Percentiles rank a stretch among this genome's conserved stretches.
Evolutionary conservation across 2,113 vertebrate genomes (phyloP).

Genomic region (Ctenomys sociabilis): DNA sequence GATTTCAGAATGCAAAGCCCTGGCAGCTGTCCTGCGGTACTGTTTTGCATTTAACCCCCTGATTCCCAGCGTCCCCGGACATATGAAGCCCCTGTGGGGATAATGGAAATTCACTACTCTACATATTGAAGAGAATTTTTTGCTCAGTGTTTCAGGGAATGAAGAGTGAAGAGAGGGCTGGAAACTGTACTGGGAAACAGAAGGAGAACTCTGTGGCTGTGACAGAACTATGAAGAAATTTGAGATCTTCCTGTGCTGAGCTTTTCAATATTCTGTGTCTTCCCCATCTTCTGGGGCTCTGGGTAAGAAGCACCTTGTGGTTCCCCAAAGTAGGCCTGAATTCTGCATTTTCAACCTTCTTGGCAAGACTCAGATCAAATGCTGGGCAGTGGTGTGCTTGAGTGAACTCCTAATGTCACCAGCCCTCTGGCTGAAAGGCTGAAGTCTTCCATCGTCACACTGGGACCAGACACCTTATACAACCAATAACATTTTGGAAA

Average conservation of each 20-base stretch:
- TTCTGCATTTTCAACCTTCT: background rate
- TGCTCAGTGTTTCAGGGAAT: background rate
- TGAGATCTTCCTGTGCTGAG: background rate
- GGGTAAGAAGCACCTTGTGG: background rate
- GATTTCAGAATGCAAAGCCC: conserved; percentile 74
- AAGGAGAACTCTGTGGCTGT: background rate
- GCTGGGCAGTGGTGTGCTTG: accelerated
- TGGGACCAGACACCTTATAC: background rate
- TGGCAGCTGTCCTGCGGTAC: conserved; percentile 68
- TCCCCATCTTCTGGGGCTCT: background rate
- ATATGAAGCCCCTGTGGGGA: background rate
- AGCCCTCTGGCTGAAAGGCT: background rate
- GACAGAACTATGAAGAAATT: background rate
- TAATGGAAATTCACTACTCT: background rate
- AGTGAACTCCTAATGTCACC: background rate
- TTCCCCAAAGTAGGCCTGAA: background rate
- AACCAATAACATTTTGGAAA: background rate
- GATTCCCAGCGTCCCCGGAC: background rate
- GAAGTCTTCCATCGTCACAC: background rate
- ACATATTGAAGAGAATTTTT: background rate
- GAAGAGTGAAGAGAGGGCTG: no score
- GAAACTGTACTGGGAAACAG: background rate
- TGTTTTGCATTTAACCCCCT: conserved; percentile 68
- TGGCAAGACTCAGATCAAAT: background rate
- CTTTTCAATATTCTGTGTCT: background rate